These are phyloP conservation scores for Pelodiscus sinensis DNA, from an alignment of 2,113 vertebrate genomes.

Conservation along the genomic window DNA sequence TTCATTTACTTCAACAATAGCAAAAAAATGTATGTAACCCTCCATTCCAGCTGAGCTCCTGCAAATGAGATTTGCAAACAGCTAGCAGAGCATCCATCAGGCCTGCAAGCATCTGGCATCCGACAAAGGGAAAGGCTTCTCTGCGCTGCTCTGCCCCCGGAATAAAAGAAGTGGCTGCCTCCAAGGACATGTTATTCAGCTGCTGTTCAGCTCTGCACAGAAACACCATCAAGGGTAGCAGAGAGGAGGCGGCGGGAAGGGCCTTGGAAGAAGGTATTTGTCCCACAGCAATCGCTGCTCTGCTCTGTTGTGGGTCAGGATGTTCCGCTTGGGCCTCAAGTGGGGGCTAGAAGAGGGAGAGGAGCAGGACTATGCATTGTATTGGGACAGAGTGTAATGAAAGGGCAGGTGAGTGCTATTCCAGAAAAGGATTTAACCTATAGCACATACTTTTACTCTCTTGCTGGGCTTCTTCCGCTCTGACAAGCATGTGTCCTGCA, in stretches of 20 bases:
- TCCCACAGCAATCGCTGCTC: not conserved
- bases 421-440: not conserved
- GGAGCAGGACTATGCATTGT: not conserved
- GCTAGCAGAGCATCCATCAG: not conserved
- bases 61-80: slow-evolving; percentile 9
- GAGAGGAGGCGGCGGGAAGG: not conserved
- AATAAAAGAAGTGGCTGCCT: not conserved
- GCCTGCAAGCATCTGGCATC: not conserved
- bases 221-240: not conserved
- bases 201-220: not conserved
- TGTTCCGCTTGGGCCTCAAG: not conserved
- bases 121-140: not conserved
- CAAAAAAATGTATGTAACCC: not conserved
- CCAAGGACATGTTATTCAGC: not conserved
- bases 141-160: not conserved
- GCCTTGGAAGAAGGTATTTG: not conserved
- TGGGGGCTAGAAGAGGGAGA: not conserved
- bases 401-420: not conserved
- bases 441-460: not conserved
- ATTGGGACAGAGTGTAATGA: not conserved
- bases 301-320: not conserved
- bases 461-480: not conserved
- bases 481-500: not conserved
- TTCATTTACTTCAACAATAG: slow-evolving; percentile 9
- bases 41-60: not conserved